Conservation (phyloP, 2,113 vertebrate genomes). For the Leptobrachium ailaonicum region DNA sequence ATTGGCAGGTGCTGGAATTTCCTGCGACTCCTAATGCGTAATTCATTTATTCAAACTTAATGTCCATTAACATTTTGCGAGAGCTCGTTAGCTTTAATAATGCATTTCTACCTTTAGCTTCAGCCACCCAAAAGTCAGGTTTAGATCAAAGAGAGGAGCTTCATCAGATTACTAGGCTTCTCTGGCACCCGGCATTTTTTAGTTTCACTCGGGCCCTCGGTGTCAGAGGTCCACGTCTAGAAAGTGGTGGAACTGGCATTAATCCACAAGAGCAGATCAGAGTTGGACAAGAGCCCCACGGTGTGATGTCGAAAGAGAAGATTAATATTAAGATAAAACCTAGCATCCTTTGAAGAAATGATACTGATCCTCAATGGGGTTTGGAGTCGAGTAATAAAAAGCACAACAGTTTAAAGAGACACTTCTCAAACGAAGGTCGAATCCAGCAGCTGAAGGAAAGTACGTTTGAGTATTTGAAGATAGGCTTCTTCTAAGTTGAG, state of each 20-base stretch:
- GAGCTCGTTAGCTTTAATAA: constrained; percentile 82
- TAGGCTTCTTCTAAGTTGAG: too few relatives aligned
- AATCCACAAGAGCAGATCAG: constrained; percentile 30
- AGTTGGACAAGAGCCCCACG: constrained; percentile 26
- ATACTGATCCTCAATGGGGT: too few relatives aligned
- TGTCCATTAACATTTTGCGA: constrained; percentile 78
- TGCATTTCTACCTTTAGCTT: constrained; percentile 70
- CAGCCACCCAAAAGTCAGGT: constrained; percentile 65
- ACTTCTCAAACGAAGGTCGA: too few relatives aligned
- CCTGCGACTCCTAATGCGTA: constrained; percentile 73
- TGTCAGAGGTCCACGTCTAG: constrained; percentile 30
- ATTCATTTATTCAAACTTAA: constrained; percentile 82
- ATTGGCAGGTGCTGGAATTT: constrained; percentile 73
- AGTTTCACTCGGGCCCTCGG: constrained; percentile 16
- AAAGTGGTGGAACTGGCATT: constrained; percentile 35
- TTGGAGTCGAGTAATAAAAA: too few relatives aligned
- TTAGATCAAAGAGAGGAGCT: constrained; percentile 46
- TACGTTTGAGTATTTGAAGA: too few relatives aligned
- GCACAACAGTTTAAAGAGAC: too few relatives aligned
- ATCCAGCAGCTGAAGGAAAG: too few relatives aligned
- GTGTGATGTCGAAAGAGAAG: not conserved
- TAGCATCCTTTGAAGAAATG: too few relatives aligned
- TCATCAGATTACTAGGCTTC: constrained; percentile 43
- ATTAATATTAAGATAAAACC: constrained; percentile 3
- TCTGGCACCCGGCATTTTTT: constrained; percentile 32